A percentile compares a stretch with the other conserved stretches of the same genome.
These are phyloP conservation scores for Neoniphon sammara DNA, from an alignment of 2,797 vertebrate genomes.

Conservation along the genomic window DNA sequence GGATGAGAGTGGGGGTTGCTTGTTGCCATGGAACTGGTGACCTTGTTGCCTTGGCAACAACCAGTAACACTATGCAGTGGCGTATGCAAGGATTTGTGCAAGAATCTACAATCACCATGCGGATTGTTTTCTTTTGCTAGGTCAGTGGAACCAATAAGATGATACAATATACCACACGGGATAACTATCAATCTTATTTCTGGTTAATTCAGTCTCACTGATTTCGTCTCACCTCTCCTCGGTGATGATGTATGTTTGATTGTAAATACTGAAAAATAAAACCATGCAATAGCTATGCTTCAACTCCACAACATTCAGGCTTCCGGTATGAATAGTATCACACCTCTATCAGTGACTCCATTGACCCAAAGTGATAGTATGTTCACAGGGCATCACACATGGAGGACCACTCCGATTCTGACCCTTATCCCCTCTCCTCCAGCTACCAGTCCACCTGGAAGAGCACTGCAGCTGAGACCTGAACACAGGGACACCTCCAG, in stretches of 20 bases:
- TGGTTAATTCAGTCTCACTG: not conserved
- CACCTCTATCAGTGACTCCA: not conserved
- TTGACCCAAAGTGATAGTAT: not conserved
- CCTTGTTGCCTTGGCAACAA: slow-evolving; percentile 81
- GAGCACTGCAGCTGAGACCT: slow-evolving; percentile 13
- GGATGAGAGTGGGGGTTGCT: slow-evolving; percentile 61
- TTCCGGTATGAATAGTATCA: not conserved
- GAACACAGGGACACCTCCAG: not conserved
- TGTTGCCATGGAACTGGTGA: slow-evolving; percentile 80
- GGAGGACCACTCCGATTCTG: not conserved
- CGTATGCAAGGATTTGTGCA: slow-evolving; percentile 32
- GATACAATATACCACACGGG: not conserved
- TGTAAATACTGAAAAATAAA: not conserved
- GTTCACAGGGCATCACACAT: not conserved
- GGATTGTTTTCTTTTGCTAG: not conserved
- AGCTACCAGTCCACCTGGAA: slow-evolving; percentile 17
- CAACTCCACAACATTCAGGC: not conserved
- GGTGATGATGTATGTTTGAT: not conserved
- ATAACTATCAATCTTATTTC: not conserved
- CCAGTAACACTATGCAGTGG: slow-evolving; percentile 56
- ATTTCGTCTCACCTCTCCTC: not conserved
- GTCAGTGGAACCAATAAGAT: not conserved
- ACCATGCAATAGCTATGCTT: not conserved
- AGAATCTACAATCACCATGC: slow-evolving; percentile 31
- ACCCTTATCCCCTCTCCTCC: slow-evolving; percentile 11